A percentile compares a stretch with the other conserved stretches of the same genome.
Conservation (phyloP, 2,888 invertebrate genomes). For the Tricholauxania praeusta region DNA sequence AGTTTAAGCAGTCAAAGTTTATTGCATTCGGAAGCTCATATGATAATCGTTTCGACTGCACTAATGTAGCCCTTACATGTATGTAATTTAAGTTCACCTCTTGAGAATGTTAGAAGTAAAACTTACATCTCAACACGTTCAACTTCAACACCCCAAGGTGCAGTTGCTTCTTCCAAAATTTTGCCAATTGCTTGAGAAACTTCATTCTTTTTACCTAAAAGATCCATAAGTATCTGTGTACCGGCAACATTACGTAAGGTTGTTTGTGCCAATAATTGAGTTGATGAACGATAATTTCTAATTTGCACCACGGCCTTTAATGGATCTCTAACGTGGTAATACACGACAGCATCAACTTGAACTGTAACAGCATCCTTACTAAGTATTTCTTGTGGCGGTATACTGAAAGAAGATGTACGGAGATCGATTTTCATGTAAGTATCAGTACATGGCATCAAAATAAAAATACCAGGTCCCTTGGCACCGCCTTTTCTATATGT, state of each 20-base stretch:
- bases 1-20: too few species aligned
- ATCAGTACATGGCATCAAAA: conserved; percentile 74
- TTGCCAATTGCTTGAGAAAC: conserved; percentile 89
- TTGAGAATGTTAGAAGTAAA: too few species aligned
- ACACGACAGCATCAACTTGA: conserved; percentile 89
- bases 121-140: conserved; percentile 92
- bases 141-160: conserved; percentile 92
- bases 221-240: conserved; percentile 88
- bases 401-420: conserved; percentile 73
- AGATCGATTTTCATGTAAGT: conserved; percentile 71
- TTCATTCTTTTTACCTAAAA: conserved; percentile 90
- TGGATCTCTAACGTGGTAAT: conserved; percentile 81
- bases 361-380: conserved; percentile 94
- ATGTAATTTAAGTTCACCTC: neutral
- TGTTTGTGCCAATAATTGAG: conserved; percentile 82
- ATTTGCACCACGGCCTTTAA: conserved; percentile 79
- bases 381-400: conserved; percentile 76
- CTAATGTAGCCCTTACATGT: too few species aligned
- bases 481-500: conserved; percentile 66
- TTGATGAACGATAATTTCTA: conserved; percentile 73
- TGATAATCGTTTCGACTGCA: too few species aligned
- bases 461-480: conserved; percentile 72
- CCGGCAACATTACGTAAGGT: conserved; percentile 90
- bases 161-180: conserved; percentile 85
- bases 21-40: too few species aligned